These are phyloP conservation scores for Crambe crambe DNA, from an alignment of 37 sponge, comb jelly and placozoan species.

Conservation along the genomic window DNA sequence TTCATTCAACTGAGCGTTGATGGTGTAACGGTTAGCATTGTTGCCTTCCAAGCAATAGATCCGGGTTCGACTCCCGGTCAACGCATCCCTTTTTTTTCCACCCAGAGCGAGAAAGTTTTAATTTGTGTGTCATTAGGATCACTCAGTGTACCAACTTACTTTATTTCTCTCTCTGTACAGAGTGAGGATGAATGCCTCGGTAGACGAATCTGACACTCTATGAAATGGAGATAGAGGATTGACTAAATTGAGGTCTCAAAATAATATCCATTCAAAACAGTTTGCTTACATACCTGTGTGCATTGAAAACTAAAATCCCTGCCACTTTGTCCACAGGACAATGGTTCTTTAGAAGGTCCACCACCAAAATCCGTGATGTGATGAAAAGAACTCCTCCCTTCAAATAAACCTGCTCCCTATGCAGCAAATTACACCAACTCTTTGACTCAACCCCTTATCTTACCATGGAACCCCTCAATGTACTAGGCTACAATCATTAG, in stretches of 20 bases:
- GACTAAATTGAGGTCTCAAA: background rate
- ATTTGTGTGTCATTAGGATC: too few species aligned
- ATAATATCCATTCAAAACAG: conserved; percentile 7
- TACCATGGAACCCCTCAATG: too few species aligned
- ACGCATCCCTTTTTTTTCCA: too few species aligned
- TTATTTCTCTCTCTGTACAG: conserved; percentile 91
- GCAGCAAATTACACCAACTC: too few species aligned
- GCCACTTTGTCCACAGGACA: conserved; percentile 83
- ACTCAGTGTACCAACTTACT: conserved; percentile 36
- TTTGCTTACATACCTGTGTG: conserved; percentile 90
- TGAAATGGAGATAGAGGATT: background rate
- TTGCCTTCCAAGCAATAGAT: too few species aligned
- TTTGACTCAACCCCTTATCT: too few species aligned
- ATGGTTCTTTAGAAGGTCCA: conserved; percentile 79
- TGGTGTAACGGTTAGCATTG: too few species aligned
- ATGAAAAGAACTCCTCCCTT: conserved; percentile 94
- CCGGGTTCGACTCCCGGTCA: too few species aligned
- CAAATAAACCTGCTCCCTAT: conserved; percentile 82
- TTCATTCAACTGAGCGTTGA: too few species aligned
- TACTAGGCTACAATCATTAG: too few species aligned
- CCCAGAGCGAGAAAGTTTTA: too few species aligned
- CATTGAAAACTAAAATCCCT: conserved; percentile 83
- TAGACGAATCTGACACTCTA: conserved; percentile 70
- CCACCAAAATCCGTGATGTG: conserved; percentile 92
- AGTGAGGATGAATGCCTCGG: conserved; percentile 87